Conservation (phyloP, 1,140 invertebrate species). For the Sipha flava region DNA sequence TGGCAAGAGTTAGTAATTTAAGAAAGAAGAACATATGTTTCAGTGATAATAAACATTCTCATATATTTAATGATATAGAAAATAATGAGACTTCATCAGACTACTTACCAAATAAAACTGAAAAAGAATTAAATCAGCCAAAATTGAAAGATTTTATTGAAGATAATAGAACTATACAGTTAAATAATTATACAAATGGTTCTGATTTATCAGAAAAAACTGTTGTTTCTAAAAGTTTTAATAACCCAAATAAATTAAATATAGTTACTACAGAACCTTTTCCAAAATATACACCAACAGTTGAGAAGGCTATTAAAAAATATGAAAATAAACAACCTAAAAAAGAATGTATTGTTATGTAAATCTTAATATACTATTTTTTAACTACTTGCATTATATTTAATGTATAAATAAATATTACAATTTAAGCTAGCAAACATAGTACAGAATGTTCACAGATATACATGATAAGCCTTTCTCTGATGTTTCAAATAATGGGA, state of each 20-base stretch:
- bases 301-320: conserved; percentile 25
- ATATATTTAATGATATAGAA: background rate
- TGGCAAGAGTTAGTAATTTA: background rate
- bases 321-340: conserved; percentile 28
- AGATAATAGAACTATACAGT: background rate
- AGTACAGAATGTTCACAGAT: conserved; percentile 7
- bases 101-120: background rate
- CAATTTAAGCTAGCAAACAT: background rate
- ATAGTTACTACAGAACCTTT: conserved; percentile 7
- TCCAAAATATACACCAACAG: conserved; percentile 25
- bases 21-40: background rate
- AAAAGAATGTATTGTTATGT: conserved; percentile 34
- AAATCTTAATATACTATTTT: background rate
- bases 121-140: background rate
- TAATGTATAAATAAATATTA: background rate
- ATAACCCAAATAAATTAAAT: background rate
- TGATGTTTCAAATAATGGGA: background rate
- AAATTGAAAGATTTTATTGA: background rate
- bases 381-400: background rate
- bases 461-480: conserved; percentile 23
- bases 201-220: background rate
- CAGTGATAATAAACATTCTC: background rate
- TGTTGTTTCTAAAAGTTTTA: background rate
- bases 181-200: background rate
- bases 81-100: background rate